Conservation (phyloP, 1,140 invertebrate species). For the Drosophila triauraria region DNA sequence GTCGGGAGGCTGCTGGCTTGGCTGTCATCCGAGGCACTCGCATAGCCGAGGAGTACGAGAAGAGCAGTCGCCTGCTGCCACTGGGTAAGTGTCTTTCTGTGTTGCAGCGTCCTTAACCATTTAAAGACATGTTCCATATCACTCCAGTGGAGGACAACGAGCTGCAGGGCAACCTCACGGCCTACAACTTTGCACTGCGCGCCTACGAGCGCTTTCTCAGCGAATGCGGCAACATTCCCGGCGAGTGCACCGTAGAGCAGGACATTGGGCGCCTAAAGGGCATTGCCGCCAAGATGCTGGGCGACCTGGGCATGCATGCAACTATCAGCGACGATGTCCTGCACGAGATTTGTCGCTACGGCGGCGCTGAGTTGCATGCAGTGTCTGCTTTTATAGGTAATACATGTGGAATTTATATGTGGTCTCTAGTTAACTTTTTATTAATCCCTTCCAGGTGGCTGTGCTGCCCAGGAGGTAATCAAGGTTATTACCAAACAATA, state of each 20-base stretch:
- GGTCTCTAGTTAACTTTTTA: not conserved
- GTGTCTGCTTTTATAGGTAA: slow-evolving; percentile 96
- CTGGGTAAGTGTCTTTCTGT: slow-evolving; percentile 39
- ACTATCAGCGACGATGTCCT: slow-evolving; percentile 96
- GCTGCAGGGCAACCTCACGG: slow-evolving; percentile 93
- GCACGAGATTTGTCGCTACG: slow-evolving; percentile 97
- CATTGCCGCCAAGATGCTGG: slow-evolving; percentile 92
- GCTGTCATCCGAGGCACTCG: slow-evolving; percentile 92
- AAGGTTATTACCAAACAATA: slow-evolving; percentile 99
- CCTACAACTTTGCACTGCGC: slow-evolving; percentile 96
- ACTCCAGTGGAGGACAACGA: slow-evolving; percentile 74
- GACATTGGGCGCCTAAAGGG: slow-evolving; percentile 94
- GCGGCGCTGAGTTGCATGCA: slow-evolving; percentile 97
- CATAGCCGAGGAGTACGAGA: slow-evolving; percentile 91
- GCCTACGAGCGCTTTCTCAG: slow-evolving; percentile 95
- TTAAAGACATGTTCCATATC: not conserved
- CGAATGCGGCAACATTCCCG: slow-evolving; percentile 96
- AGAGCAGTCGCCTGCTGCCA: slow-evolving; percentile 71
- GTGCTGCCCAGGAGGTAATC: slow-evolving; percentile 97
- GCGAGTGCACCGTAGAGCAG: slow-evolving; percentile 95
- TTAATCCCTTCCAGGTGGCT: slow-evolving; percentile 89
- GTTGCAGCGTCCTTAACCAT: no score
- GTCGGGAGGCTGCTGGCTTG: slow-evolving; percentile 93
- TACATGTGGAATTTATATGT: not conserved
- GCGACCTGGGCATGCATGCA: slow-evolving; percentile 93